Evolutionary conservation across 2,113 vertebrate genomes (phyloP).

Genomic region (Ovis canadensis): DNA sequence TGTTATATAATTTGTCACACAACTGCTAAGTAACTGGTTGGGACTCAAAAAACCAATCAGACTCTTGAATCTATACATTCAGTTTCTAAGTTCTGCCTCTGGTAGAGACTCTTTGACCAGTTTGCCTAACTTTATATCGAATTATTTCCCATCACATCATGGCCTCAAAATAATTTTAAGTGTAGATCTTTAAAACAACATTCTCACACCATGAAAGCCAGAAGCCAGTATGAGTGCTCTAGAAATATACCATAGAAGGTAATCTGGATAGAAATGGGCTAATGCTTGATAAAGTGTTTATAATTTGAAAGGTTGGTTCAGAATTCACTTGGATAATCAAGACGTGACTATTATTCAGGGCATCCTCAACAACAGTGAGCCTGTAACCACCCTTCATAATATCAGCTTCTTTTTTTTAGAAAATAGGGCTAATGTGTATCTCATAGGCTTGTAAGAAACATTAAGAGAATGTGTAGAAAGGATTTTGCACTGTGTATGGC

Average conservation of each 20-base stretch:
- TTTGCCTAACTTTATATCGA: neutral
- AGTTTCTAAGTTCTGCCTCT: neutral
- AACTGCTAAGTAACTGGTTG: neutral
- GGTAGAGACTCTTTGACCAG: neutral
- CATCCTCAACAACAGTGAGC: neutral
- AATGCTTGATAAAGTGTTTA: neutral
- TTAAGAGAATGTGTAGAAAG: neutral
- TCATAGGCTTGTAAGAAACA: neutral
- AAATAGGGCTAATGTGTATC: neutral
- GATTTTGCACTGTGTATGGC: neutral
- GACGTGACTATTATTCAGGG: neutral
- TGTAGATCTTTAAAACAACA: neutral
- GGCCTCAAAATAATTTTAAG: slow-evolving; percentile 32
- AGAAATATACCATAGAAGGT: neutral
- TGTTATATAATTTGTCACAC: neutral
- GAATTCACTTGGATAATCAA: neutral
- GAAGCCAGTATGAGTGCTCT: neutral
- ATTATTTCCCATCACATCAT: neutral
- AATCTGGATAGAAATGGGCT: neutral
- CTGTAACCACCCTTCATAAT: neutral
- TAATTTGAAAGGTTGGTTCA: neutral
- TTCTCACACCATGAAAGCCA: neutral
- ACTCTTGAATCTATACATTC: neutral
- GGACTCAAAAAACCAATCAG: neutral
- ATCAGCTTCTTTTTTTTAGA: neutral